Base-by-base conservation (phyloP, 2,797 vertebrate genomes). In the Platyrinchus mystaceus region DNA sequence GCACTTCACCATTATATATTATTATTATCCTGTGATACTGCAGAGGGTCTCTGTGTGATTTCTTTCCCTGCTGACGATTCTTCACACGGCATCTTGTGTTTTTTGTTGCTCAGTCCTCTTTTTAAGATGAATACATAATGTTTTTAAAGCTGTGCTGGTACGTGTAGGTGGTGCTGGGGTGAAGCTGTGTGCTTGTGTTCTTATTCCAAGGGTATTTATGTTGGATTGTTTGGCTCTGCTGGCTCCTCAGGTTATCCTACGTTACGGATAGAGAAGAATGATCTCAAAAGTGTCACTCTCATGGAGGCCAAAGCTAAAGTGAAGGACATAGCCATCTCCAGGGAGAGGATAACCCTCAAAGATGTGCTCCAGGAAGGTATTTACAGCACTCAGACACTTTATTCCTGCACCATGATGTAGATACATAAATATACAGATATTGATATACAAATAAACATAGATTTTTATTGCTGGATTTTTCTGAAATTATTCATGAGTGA, bases 341-440 rank as follows among this genome's bases (percentile, higher is more conserved):
- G 99, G 94, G 99, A 99, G 97, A 98, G 99, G 97, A 98, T 99
- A 95, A 99, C 99, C 17, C 98, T 99, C 16, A 98, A 98, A 90
- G 99, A 99, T 5, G 99, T 99, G 81, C 98, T 99, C 47, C 99
- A 99, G 81, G 99, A 99, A 99, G 99, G 99, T 99, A 98, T 87
- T 91, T 84, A 34, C 37, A 49, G 66, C 53, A 23, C 28, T 77
- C 2, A 3, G 30, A 28, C 8, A 1, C 53, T 62, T 84, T 9
- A 14, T 69, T 52, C 5, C n/a, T 82, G 8, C 53, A 60, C 1
- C 10, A 1, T 34, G 26, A 0, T 83, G 43, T 44, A 4, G 60
- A 6, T 78, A 4, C 1, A 10, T 52, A 27, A 39, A 13, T 64
- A 4, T 7, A 9, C 26, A 13, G 26, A 1, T 84, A 49, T 47